phyloP scores from a whole-genome alignment of 2,888 invertebrate species.

The Dione juno region DNA sequence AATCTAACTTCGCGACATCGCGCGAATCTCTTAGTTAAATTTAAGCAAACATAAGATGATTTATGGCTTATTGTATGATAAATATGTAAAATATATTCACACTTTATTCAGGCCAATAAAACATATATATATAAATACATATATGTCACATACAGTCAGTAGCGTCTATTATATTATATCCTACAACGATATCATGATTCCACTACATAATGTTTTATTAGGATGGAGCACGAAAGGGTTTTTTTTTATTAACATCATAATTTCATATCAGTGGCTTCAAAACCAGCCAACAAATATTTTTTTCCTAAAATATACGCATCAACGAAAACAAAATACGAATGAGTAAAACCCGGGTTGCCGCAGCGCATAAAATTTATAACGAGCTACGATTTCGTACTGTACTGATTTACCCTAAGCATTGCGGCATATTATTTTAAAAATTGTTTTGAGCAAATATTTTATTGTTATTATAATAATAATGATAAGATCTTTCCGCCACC shows the following conservation, averaged over 20 bases:
- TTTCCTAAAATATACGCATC: slow-evolving; percentile 1
- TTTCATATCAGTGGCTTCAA: background rate
- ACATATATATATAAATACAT: too few relatives aligned
- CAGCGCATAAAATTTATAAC: slow-evolving; percentile 22
- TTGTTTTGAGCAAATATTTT: too few relatives aligned
- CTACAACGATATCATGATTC: too few relatives aligned
- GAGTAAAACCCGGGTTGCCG: background rate
- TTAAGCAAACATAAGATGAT: background rate
- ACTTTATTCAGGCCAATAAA: too few relatives aligned
- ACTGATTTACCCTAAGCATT: background rate
- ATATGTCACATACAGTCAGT: too few relatives aligned
- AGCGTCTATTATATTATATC: too few relatives aligned
- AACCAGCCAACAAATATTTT: background rate
- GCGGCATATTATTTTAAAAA: too few relatives aligned
- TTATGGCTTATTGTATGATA: background rate
- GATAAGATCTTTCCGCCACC: too few relatives aligned
- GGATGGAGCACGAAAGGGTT: background rate
- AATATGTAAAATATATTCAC: background rate
- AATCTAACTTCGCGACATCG: background rate
- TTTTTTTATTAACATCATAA: background rate
- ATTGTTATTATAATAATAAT: too few relatives aligned
- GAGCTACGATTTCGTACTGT: slow-evolving; percentile 3
- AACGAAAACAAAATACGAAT: slow-evolving; percentile 10
- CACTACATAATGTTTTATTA: background rate
- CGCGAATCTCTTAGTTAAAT: background rate